Conservation (phyloP, 2,888 invertebrate species). For the Andrena bucephala region DNA sequence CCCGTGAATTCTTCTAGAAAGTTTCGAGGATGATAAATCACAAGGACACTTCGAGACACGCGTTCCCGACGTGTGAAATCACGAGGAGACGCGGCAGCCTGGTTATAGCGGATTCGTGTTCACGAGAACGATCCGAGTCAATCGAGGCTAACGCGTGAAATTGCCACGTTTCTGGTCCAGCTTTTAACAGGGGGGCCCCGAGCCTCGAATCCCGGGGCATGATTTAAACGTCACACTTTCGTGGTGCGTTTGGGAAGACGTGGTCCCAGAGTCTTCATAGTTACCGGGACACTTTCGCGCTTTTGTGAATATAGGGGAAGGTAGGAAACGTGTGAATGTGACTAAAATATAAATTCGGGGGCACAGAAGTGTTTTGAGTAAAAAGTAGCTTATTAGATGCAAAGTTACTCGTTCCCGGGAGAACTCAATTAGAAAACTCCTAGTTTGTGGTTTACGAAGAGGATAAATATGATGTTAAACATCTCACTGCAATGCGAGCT, state of each 20-base stretch:
- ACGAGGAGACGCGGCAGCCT: slow-evolving; percentile 37
- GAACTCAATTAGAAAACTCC: too few species aligned
- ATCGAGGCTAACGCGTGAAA: slow-evolving; percentile 66
- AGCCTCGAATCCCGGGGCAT: not conserved
- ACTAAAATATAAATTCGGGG: too few species aligned
- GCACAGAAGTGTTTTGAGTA: too few species aligned
- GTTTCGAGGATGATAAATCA: slow-evolving; percentile 62
- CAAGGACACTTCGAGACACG: slow-evolving; percentile 51
- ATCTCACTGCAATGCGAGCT: too few species aligned
- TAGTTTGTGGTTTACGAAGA: too few species aligned
- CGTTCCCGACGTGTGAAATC: slow-evolving; percentile 65
- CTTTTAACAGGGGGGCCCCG: slow-evolving; percentile 41
- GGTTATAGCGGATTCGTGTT: slow-evolving; percentile 58
- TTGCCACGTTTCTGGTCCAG: slow-evolving; percentile 57
- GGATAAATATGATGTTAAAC: too few species aligned
- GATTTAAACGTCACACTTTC: slow-evolving; percentile 25
- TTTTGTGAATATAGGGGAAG: too few species aligned
- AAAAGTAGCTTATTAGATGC: too few species aligned
- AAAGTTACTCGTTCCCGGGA: too few species aligned
- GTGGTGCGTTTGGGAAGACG: not conserved
- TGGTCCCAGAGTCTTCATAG: not conserved
- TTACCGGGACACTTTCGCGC: too few species aligned
- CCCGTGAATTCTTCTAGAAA: slow-evolving; percentile 63
- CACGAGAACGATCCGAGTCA: slow-evolving; percentile 64
- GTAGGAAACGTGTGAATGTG: too few species aligned